A percentile compares a stretch with the other conserved stretches of the same genome.
phyloP scores from a whole-genome alignment of 2,888 invertebrate species.

The Agrochola circellaris region DNA sequence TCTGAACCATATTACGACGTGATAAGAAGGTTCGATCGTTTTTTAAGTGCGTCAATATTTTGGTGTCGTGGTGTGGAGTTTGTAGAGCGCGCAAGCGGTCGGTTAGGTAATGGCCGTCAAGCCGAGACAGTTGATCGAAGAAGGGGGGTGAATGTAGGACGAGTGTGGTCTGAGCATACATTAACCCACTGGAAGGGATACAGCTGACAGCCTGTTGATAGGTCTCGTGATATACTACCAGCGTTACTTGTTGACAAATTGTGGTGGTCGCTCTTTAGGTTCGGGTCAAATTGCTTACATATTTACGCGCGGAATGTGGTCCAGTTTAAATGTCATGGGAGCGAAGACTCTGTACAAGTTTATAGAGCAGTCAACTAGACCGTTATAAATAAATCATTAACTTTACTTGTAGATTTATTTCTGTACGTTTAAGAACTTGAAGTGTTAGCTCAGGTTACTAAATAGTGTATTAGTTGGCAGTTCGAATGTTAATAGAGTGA shows the following conservation, averaged over 20 bases:
- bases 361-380: constrained; percentile 24
- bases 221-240: constrained; percentile 51
- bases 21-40: constrained; percentile 67
- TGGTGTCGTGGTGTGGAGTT: constrained; percentile 76
- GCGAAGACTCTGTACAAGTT: constrained; percentile 6
- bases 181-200: constrained; percentile 80
- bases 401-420: constrained; percentile 2
- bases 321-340: constrained; percentile 60
- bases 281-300: constrained; percentile 54
- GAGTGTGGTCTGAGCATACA: constrained; percentile 72
- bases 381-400: constrained; percentile 41
- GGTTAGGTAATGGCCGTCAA: constrained; percentile 88
- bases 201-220: constrained; percentile 69
- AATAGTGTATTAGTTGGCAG: constrained; percentile 4
- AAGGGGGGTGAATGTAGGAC: constrained; percentile 89
- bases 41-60: constrained; percentile 60
- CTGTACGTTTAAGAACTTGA: constrained; percentile 5
- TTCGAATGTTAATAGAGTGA: constrained; percentile 11
- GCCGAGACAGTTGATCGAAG: constrained; percentile 85
- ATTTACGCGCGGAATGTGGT: constrained; percentile 47
- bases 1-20: constrained; percentile 73
- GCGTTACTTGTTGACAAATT: constrained; percentile 52
- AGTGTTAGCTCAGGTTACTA: not conserved
- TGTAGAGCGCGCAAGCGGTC: constrained; percentile 83
- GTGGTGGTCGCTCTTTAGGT: constrained; percentile 33